Base-by-base conservation (phyloP, 2,797 vertebrate genomes). In the Pipistrellus pipistrellus region DNA sequence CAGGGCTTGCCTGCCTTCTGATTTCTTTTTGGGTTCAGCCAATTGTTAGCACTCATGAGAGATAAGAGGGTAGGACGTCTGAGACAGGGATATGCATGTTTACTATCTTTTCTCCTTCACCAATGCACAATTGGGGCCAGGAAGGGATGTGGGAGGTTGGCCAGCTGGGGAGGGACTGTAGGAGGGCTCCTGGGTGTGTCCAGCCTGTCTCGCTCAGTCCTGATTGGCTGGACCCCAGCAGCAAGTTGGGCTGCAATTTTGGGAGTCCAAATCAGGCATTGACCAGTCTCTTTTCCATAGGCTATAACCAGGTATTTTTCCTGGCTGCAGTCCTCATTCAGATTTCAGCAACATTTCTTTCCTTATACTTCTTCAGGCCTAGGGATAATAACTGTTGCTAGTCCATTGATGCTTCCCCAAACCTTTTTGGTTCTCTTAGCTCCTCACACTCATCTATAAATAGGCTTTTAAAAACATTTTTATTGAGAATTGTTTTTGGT, bases 401-500 rank as follows among this genome's bases (percentile, higher is more conserved):
- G 18, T 76, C 8, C 78, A 71, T n/a, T 83, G 66, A 35, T 80
- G 23, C 25, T 72, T 93, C 44, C 77, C 25, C 18, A 64, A 14
- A 68, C n/a, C 30, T 83, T 64, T 18, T n/a, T 81, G 72, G 2
- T 64, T 81, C 32, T n/a, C 59, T 87, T 93, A 87, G 32, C 35
- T 62, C 17, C 18, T 88, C 10, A 46, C 5, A 14, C 11, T 89
- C 20, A 6, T 84, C 32, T 93, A 27, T 35, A 94, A 76, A 85
- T 85, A 59, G 23, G 13, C 46, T 59, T 86, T 93, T 41, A 12
- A 75, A n/a, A 80, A 46, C 48, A 13, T 86, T 53, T 76, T 92
- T 83, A 77, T 86, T 77, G 41, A 88, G 25, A 90, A 84, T 78
- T 85, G 8, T 82, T 96, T 83, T 57, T n/a, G 23, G 32, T 90